phyloP scores from a whole-genome alignment of 2,797 vertebrate genomes.

The Taenioides sp. region DNA sequence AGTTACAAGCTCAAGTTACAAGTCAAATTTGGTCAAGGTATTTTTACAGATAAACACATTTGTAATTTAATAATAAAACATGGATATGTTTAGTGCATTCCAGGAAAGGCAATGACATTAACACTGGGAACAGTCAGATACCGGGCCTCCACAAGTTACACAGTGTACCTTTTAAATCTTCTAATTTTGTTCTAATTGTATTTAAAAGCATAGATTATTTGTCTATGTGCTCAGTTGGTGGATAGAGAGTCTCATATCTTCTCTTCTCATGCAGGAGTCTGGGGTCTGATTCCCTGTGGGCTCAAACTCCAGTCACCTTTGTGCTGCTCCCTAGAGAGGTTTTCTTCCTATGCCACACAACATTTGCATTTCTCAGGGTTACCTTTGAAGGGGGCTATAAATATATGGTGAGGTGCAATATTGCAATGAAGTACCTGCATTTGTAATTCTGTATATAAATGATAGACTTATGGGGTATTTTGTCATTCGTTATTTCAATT shows the following conservation, averaged over 20 bases:
- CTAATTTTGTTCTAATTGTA: too few species aligned
- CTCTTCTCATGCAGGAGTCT: not conserved
- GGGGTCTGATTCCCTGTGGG: not conserved
- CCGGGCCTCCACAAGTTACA: too few species aligned
- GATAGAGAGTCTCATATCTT: not conserved
- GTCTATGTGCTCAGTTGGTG: not conserved
- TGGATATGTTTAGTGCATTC: too few species aligned
- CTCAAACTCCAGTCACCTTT: not conserved
- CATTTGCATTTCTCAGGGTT: not conserved
- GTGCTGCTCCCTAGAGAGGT: not conserved
- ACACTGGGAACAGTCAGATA: too few species aligned
- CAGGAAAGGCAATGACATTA: too few species aligned
- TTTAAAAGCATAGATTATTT: not conserved
- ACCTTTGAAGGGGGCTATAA: not conserved
- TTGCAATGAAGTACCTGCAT: not conserved
- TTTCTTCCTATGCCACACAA: not conserved
- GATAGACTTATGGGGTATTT: not conserved
- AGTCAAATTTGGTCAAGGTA: too few species aligned
- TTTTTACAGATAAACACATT: too few species aligned
- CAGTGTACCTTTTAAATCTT: too few species aligned
- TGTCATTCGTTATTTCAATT: not conserved
- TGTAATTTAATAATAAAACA: too few species aligned
- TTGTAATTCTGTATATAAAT: not conserved
- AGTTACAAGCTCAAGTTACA: too few species aligned
- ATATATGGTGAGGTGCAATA: not conserved